Conservation (phyloP, 2,113 vertebrate genomes). For the Anser brachyrhynchus region DNA sequence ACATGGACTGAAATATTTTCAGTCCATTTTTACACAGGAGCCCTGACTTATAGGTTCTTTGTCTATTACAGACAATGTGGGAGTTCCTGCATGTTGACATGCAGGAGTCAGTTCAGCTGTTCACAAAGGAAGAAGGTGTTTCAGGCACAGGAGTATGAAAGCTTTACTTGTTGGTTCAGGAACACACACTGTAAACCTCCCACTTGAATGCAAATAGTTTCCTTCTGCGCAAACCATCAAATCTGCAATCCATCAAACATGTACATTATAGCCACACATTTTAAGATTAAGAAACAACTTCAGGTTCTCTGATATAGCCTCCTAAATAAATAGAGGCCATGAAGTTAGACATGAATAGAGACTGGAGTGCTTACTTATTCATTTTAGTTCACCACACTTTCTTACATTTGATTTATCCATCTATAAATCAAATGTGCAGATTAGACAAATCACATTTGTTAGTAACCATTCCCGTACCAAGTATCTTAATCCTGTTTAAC, state of each 20-base stretch:
- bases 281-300: not conserved
- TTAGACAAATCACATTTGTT: not conserved
- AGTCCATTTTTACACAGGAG: not conserved
- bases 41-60: not conserved
- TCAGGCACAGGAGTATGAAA: not conserved
- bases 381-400: not conserved
- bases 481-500: not conserved
- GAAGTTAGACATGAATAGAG: fast-evolving
- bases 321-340: not conserved
- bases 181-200: not conserved
- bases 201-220: not conserved
- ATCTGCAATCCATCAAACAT: not conserved
- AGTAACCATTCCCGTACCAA: not conserved
- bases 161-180: not conserved
- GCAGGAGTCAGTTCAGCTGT: not conserved
- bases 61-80: not conserved
- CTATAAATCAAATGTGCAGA: slow-evolving; percentile 3
- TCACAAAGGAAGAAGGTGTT: not conserved
- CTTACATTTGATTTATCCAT: not conserved
- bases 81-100: not conserved
- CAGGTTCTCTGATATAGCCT: not conserved
- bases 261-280: not conserved
- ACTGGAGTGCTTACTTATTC: not conserved
- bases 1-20: not conserved
- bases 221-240: not conserved